A percentile compares a stretch with the other conserved stretches of the same genome.
These are phyloP conservation scores for Athene noctua DNA, from an alignment of 2,113 vertebrate genomes.

Conservation along the genomic window DNA sequence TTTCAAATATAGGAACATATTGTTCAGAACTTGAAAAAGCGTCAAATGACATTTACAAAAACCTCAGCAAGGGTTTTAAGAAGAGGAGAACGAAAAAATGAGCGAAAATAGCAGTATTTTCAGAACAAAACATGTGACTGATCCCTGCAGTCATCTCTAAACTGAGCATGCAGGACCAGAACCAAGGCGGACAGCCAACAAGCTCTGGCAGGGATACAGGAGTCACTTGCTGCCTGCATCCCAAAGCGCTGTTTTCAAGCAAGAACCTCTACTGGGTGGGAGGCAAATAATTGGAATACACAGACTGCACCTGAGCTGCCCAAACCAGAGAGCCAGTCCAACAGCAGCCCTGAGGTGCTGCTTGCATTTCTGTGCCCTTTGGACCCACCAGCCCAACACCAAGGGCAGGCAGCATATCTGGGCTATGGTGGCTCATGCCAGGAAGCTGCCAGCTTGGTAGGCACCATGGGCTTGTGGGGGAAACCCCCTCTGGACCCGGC, in stretches of 20 bases:
- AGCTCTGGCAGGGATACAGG: background rate
- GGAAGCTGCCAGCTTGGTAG: fast-evolving
- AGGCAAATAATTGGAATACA: background rate
- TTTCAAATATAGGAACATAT: background rate
- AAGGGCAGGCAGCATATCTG: background rate
- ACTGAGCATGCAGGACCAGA: background rate
- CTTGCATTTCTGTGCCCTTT: background rate
- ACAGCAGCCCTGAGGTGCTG: background rate
- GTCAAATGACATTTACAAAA: background rate
- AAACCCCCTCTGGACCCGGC: fast-evolving
- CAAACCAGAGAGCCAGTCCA: background rate
- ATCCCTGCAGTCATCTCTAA: background rate
- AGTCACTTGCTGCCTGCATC: background rate
- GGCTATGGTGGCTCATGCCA: fast-evolving
- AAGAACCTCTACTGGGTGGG: background rate
- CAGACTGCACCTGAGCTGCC: background rate
- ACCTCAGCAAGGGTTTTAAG: background rate
- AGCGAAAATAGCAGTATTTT: background rate
- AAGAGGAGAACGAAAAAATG: background rate
- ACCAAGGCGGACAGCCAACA: background rate
- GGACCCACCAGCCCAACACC: fast-evolving
- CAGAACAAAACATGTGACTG: background rate
- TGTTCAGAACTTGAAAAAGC: background rate
- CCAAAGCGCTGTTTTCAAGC: background rate
- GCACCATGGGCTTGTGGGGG: fast-evolving